A percentile compares a stretch with the other conserved stretches of the same genome.
phyloP scores from a whole-genome alignment of 2,888 invertebrate species.

The Octonoba sinensis region DNA sequence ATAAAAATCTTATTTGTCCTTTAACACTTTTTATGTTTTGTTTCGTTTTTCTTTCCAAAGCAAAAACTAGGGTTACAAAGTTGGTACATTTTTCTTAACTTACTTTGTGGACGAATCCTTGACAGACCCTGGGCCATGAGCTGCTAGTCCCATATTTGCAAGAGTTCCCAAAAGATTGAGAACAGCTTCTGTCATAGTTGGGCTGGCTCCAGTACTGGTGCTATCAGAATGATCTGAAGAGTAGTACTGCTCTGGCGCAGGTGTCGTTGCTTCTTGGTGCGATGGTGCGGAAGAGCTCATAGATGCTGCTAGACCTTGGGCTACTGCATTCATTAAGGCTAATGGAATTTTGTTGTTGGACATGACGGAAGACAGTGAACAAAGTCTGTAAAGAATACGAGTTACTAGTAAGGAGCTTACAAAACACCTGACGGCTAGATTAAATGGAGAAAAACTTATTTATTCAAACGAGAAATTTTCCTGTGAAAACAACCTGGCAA shows the following conservation, averaged over 20 bases:
- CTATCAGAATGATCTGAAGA: not conserved
- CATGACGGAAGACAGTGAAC: slow-evolving; percentile 33
- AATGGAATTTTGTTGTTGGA: slow-evolving; percentile 53
- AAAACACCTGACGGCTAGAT: not conserved
- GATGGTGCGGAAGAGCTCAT: slow-evolving; percentile 13
- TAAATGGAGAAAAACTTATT: not conserved
- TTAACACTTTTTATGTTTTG: too few relatives aligned
- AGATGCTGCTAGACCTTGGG: slow-evolving; percentile 39
- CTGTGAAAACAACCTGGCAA: too few relatives aligned
- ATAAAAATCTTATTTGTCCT: too few relatives aligned
- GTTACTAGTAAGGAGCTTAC: not conserved
- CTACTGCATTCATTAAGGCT: slow-evolving; percentile 45
- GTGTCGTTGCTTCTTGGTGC: slow-evolving; percentile 26
- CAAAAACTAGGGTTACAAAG: too few relatives aligned
- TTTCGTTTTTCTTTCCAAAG: too few relatives aligned
- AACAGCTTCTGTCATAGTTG: slow-evolving; percentile 35
- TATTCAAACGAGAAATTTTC: not conserved
- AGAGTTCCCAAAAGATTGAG: slow-evolving; percentile 38
- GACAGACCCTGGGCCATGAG: slow-evolving; percentile 31
- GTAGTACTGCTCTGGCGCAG: not conserved
- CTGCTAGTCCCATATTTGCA: slow-evolving; percentile 39
- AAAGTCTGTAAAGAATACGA: slow-evolving; percentile 34
- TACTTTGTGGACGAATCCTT: slow-evolving; percentile 43
- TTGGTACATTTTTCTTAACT: not conserved
- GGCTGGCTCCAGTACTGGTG: slow-evolving; percentile 1